Evolutionary conservation across 2,113 vertebrate species (phyloP).

Genomic region (Centrocercus urophasianus): DNA sequence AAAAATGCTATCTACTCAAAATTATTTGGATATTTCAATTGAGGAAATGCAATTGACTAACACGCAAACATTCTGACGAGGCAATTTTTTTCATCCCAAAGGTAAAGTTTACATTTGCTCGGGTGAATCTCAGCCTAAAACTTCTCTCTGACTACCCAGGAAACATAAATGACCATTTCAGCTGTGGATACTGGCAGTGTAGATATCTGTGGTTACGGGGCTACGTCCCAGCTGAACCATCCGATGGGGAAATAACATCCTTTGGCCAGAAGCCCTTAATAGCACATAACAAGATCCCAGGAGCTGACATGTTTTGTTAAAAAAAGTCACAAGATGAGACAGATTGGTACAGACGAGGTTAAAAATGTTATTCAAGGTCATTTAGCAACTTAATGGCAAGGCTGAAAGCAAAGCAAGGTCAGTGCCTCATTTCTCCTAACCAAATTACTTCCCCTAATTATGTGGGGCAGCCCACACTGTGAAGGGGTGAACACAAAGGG

Average conservation of each 20-base stretch:
- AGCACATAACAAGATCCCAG: not conserved
- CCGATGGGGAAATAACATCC: not conserved
- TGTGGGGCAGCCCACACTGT: not conserved
- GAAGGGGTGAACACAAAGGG: not conserved
- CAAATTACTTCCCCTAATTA: not conserved
- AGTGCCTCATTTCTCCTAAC: not conserved
- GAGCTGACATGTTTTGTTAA: not conserved
- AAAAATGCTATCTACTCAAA: not conserved
- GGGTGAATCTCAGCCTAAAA: not conserved
- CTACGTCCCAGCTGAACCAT: not conserved
- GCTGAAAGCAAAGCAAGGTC: not conserved
- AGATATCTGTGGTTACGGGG: not conserved
- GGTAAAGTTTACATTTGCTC: not conserved
- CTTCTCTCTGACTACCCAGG: not conserved
- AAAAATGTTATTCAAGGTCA: slow-evolving; percentile 48
- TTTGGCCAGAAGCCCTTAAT: not conserved
- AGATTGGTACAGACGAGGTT: not conserved
- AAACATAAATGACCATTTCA: not conserved
- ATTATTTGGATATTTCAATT: not conserved
- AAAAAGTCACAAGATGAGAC: slow-evolving; percentile 1
- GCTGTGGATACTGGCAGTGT: not conserved
- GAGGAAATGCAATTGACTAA: not conserved
- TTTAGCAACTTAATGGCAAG: slow-evolving; percentile 32
- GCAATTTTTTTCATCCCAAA: not conserved
- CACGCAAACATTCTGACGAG: rapidly evolving